phyloP scores from a whole-genome alignment of 92 coral and sea anemone species.

The Parazoanthus atlanticus region DNA sequence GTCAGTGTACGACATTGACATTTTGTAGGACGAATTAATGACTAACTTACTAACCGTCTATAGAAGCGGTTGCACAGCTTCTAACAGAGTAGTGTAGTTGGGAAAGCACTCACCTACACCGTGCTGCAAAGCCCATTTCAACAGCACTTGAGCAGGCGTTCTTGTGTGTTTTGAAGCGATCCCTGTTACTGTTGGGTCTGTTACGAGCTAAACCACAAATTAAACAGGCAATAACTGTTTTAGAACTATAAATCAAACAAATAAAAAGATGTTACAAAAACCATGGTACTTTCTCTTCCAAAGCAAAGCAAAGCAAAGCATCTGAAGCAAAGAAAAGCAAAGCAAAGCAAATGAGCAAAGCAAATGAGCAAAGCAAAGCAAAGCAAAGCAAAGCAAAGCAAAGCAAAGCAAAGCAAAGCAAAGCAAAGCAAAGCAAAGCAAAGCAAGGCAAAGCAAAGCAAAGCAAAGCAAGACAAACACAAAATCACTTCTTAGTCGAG shows the following conservation, averaged over 20 bases:
- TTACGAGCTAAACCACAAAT: constrained; percentile 61
- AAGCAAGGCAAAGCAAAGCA: background rate
- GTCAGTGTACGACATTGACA: no score
- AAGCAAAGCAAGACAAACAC: no score
- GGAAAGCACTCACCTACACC: constrained; percentile 66
- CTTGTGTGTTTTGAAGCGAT: constrained; percentile 65
- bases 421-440: background rate
- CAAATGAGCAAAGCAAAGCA: background rate
- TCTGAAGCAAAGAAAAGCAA: no score
- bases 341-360: no score
- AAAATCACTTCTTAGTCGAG: no score
- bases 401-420: background rate
- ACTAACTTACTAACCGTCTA: no score
- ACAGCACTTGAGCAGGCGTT: constrained; percentile 80
- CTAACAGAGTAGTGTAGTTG: background rate
- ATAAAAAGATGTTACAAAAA: background rate
- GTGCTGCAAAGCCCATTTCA: constrained; percentile 92
- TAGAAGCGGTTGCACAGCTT: background rate
- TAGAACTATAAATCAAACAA: background rate
- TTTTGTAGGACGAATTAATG: no score
- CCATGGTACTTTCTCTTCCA: background rate
- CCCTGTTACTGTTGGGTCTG: constrained; percentile 59
- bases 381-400: background rate
- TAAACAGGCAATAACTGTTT: background rate
- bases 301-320: background rate